Percentiles rank a stretch among this genome's conserved stretches.
Conservation (phyloP, 2,797 vertebrate species). For the Neopelma chrysocephalum region DNA sequence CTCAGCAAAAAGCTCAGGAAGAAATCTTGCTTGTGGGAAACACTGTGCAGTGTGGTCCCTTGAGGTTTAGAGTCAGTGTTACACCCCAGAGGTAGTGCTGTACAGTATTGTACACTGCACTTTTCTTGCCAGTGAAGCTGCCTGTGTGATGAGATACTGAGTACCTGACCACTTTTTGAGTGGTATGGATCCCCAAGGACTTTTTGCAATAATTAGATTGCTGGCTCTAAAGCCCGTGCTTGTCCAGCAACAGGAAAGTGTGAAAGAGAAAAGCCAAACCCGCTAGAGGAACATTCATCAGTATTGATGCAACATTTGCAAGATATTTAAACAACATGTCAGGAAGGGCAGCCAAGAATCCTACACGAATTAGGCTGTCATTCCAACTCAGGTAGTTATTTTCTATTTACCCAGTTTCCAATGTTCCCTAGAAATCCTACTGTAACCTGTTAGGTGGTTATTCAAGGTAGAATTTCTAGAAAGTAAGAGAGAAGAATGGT, state of each 20-base stretch:
- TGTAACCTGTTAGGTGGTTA: not conserved
- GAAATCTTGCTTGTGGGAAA: not conserved
- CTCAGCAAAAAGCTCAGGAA: constrained; percentile 9
- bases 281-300: not conserved
- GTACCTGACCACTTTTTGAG: not conserved
- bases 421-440: constrained; percentile 6
- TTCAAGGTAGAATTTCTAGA: not conserved
- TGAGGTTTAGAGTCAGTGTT: not conserved
- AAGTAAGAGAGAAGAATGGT: not conserved
- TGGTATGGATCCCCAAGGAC: not conserved
- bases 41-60: not conserved
- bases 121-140: not conserved
- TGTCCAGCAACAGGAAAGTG: not conserved
- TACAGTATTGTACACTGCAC: not conserved
- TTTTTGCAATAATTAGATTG: not conserved
- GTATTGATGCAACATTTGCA: not conserved
- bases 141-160: not conserved
- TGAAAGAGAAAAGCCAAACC: constrained; percentile 40
- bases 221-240: not conserved
- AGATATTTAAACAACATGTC: not conserved
- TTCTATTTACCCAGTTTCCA: not conserved
- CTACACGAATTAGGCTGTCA: not conserved
- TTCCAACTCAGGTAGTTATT: not conserved
- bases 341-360: not conserved
- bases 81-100: not conserved